Percentiles rank a stretch among this genome's conserved stretches.
Conservation (phyloP, 2,888 invertebrate species). For the Cosmorhoe ocellata region DNA sequence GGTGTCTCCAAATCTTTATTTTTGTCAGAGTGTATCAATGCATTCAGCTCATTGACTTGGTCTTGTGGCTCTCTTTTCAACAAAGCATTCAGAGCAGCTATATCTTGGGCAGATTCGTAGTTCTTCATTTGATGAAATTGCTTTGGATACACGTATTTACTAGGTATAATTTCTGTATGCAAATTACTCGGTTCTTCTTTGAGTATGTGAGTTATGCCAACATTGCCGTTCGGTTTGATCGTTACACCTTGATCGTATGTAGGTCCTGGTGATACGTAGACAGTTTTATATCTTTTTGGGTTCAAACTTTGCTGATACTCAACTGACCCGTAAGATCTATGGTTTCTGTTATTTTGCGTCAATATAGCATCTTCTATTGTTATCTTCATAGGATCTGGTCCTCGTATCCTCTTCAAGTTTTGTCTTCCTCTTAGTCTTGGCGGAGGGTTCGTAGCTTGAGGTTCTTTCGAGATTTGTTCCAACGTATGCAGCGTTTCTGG, state of each 20-base stretch:
- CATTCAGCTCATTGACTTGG: slow-evolving; percentile 75
- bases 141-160: slow-evolving; percentile 61
- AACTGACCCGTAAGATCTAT: slow-evolving; percentile 67
- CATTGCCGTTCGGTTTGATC: slow-evolving; percentile 67
- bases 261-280: slow-evolving; percentile 54
- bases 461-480: slow-evolving; percentile 9
- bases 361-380: slow-evolving; percentile 52
- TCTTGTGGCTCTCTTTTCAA: slow-evolving; percentile 73
- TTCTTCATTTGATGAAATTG: slow-evolving; percentile 58
- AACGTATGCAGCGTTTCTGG: slow-evolving; percentile 22
- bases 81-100: slow-evolving; percentile 69
- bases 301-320: slow-evolving; percentile 54
- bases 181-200: slow-evolving; percentile 45
- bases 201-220: slow-evolving; percentile 48
- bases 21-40: slow-evolving; percentile 56
- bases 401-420: slow-evolving; percentile 32
- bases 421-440: slow-evolving; percentile 32
- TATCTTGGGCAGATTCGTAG: slow-evolving; percentile 63
- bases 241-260: slow-evolving; percentile 67
- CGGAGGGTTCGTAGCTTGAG: slow-evolving; percentile 3
- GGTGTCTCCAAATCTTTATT: slow-evolving; percentile 53
- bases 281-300: slow-evolving; percentile 51
- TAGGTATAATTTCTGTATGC: slow-evolving; percentile 57
- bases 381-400: slow-evolving; percentile 48
- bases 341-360: slow-evolving; percentile 61